These are phyloP conservation scores for Gambusia affinis DNA, from an alignment of 2,113 vertebrate species.

Conservation along the genomic window DNA sequence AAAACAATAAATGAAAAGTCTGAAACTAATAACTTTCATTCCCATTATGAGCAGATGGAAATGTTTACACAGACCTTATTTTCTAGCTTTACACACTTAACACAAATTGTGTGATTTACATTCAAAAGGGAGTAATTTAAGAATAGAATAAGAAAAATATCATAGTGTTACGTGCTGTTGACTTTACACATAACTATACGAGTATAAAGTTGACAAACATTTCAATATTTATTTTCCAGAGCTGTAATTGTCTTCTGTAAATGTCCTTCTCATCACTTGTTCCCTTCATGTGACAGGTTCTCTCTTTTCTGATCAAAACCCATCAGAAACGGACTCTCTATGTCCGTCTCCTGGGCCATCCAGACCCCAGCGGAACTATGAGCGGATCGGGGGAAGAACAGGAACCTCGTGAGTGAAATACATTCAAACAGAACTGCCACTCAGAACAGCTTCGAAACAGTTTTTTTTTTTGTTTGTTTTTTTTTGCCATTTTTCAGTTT, in stretches of 20 bases:
- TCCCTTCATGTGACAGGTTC: constrained; percentile 42
- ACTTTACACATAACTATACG: too few relatives aligned
- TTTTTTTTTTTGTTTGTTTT: too few relatives aligned
- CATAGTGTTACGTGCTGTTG: background rate
- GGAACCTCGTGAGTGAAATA: constrained; percentile 77
- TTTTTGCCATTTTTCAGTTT: constrained; percentile 75
- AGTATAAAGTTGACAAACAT: too few relatives aligned
- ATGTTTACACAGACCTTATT: too few relatives aligned
- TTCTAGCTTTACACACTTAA: too few relatives aligned
- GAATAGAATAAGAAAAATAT: too few relatives aligned
- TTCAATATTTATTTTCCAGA: background rate
- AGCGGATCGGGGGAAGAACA: constrained; percentile 72
- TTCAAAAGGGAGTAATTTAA: too few relatives aligned
- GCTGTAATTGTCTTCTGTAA: too few relatives aligned
- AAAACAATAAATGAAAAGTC: too few relatives aligned
- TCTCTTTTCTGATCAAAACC: constrained; percentile 62
- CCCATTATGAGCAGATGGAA: too few relatives aligned
- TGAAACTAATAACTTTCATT: too few relatives aligned
- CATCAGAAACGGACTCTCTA: constrained; percentile 73
- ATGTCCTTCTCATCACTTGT: background rate
- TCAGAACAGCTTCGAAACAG: background rate
- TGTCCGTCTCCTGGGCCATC: constrained; percentile 65
- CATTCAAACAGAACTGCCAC: background rate
- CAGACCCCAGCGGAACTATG: constrained; percentile 72
- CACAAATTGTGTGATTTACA: too few relatives aligned